phyloP scores from a whole-genome alignment of 2,888 invertebrate species.

The Scaptomyza parva region DNA sequence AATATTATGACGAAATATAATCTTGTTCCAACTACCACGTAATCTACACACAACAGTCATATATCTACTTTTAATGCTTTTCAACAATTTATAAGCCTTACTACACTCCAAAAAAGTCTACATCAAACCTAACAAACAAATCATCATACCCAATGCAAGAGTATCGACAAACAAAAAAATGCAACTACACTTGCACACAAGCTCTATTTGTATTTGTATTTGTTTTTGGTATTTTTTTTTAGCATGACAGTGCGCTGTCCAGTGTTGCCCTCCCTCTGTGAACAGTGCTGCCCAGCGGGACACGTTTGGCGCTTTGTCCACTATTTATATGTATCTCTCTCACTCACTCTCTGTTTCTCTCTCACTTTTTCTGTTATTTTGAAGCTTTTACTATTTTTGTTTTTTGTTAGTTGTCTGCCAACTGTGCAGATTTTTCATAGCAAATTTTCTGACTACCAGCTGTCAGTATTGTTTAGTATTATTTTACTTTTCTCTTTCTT shows the following conservation, averaged over 20 bases:
- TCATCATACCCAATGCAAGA: not conserved
- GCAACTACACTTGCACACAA: conserved; percentile 41
- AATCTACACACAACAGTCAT: no score
- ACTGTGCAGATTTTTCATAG: conserved; percentile 45
- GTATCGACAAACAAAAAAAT: conserved; percentile 24
- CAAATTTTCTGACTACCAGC: conserved; percentile 22
- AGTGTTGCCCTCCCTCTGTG: conserved; percentile 16
- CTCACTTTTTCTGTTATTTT: not conserved
- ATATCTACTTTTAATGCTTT: no score
- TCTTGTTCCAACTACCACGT: no score
- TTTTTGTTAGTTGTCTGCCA: conserved; percentile 31
- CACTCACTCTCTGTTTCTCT: conserved; percentile 1
- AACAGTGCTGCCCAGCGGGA: conserved; percentile 57
- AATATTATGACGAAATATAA: no score
- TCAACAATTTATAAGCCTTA: no score
- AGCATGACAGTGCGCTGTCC: conserved; percentile 63
- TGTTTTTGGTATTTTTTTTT: conserved; percentile 5
- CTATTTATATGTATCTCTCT: not conserved
- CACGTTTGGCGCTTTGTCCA: conserved; percentile 37
- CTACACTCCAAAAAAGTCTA: no score
- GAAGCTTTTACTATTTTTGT: conserved; percentile 21
- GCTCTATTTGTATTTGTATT: conserved; percentile 37
- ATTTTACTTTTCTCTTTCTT: conserved; percentile 2
- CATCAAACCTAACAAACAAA: not conserved
- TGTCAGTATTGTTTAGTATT: conserved; percentile 24